Evolutionary conservation across 2,888 invertebrate genomes (phyloP).

Genomic region (Drosophila rellima): DNA sequence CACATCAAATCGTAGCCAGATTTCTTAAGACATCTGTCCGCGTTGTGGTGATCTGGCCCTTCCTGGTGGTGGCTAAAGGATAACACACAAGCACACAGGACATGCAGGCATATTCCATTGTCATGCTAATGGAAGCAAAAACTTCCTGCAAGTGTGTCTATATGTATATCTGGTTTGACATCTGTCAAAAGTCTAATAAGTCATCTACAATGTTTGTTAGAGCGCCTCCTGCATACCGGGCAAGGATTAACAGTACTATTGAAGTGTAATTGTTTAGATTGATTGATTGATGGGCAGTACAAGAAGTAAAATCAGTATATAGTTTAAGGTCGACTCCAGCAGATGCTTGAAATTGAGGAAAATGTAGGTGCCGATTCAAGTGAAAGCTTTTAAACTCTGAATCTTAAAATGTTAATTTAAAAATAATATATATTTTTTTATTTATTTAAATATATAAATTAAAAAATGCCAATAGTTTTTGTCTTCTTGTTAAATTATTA

Average conservation of each 20-base stretch:
- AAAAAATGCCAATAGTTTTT: no score
- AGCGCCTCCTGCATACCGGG: slow-evolving; percentile 42
- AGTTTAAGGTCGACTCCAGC: not conserved
- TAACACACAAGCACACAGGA: slow-evolving; percentile 20
- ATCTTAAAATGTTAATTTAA: no score
- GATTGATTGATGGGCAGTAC: slow-evolving; percentile 54
- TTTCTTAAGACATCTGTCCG: slow-evolving; percentile 61
- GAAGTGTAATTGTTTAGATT: slow-evolving; percentile 54
- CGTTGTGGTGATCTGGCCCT: slow-evolving; percentile 9
- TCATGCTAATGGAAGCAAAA: slow-evolving; percentile 54
- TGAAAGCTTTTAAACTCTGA: no score
- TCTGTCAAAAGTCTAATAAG: slow-evolving; percentile 83
- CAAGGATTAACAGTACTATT: slow-evolving; percentile 58
- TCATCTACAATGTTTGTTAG: slow-evolving; percentile 66
- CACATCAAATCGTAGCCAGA: slow-evolving; percentile 64
- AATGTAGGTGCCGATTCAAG: no score
- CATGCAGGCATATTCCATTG: slow-evolving; percentile 28
- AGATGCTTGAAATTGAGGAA: not conserved
- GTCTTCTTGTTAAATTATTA: no score
- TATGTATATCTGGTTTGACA: slow-evolving; percentile 72
- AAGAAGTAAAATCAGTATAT: not conserved
- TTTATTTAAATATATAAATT: no score
- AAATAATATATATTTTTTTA: no score
- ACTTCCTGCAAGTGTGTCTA: slow-evolving; percentile 57
- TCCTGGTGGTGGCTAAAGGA: slow-evolving; percentile 33